Evolutionary conservation across 2,797 vertebrate genomes (phyloP), one percentile per base, ranked within the genome.

Genomic region (Macrochelys suwanniensis): DNA sequence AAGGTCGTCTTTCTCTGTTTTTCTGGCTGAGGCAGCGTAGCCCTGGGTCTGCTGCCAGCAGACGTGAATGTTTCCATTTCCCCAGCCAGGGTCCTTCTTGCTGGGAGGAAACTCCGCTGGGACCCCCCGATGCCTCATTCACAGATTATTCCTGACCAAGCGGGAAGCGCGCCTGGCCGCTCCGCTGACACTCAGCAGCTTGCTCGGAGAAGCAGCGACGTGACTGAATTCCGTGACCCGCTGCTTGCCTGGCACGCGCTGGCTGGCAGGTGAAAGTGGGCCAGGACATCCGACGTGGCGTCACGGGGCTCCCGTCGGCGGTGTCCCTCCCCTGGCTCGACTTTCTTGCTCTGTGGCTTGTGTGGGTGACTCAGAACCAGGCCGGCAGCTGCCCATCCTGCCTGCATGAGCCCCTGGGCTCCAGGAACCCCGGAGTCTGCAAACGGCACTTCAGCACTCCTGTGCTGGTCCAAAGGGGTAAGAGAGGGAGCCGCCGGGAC

Each of bases 231-330:
- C 65, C 65, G 33, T 11, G 65, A 71, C 65, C 19, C 5, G 65
- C 65, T 37, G n/a, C n/a, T 71, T 5, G 65, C 65, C 65, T 5
- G 19, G 19, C n/a, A 6, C 31, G 13, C 2, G 31, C 59, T 65
- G 33, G 59, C 31, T n/a, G 16, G 59, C 16, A 8, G n/a, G 59
- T 21, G 65, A 37, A 37, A 37, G 33, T 17, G 33, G 65, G 17
- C 17, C 65, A 71, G n/a, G 65, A 68, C 21, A 37, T 68, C 33
- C 5, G 17, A 19, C 19, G n/a, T 9, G 5, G n/a, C 21, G 17
- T 68, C n/a, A 10, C 17, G 1, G 17, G 23, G n/a, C 3, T 3
- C 65, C n/a, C n/a, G 10, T 8, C 9, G 57, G 17, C 5, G 16
- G 65, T 21, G n/a, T 68, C 65, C n/a, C n/a, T 68, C 19, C 11